Evolutionary conservation across 2,797 vertebrate species (phyloP).

Genomic region (Semaprochilodus insignis): DNA sequence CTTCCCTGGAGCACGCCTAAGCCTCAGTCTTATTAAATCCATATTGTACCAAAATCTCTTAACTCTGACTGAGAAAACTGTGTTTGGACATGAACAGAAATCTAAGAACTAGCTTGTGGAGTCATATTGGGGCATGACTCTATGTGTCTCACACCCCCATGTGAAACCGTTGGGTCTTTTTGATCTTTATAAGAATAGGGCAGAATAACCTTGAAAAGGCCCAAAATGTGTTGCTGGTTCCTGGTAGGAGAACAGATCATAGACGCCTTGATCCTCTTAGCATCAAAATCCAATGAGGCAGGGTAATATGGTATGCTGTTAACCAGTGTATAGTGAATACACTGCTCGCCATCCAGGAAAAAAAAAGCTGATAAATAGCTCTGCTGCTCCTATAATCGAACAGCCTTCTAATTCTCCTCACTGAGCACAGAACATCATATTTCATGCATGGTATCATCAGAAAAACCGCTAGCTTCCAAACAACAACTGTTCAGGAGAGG

Average conservation of each 20-base stretch:
- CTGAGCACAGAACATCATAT: constrained; percentile 10
- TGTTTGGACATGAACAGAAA: too few species aligned
- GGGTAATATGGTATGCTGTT: too few species aligned
- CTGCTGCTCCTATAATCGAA: not conserved
- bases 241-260: not conserved
- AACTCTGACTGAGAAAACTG: too few species aligned
- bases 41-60: too few species aligned
- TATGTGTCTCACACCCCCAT: not conserved
- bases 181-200: not conserved
- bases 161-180: not conserved
- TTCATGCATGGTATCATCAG: constrained; percentile 4
- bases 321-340: not conserved
- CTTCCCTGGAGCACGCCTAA: too few species aligned
- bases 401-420: not conserved
- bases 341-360: not conserved
- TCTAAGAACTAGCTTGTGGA: too few species aligned
- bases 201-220: not conserved
- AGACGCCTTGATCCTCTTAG: not conserved
- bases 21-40: too few species aligned
- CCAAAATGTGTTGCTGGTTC: too few species aligned
- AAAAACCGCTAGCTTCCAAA: not conserved
- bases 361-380: not conserved
- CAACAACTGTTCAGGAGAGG: not conserved
- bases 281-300: not conserved
- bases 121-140: not conserved